Evolutionary conservation across 2,113 vertebrate genomes (phyloP).

Genomic region (human (Homo sapiens)): GRCh38 chr2:176329001-176329500

Average conservation of each 20-base stretch:
- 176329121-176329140: slow-evolving; percentile 79
- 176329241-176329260: slow-evolving; percentile 52
- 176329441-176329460: background rate
- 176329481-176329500: background rate
- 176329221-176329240: slow-evolving; percentile 54
- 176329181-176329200: slow-evolving; percentile 33
- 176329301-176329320: slow-evolving; percentile 88
- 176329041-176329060: slow-evolving; percentile 86
- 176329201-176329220: slow-evolving; percentile 24
- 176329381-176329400: slow-evolving; percentile 97
- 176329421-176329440: slow-evolving; percentile 88
- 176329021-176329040: slow-evolving; percentile 87
- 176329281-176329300: slow-evolving; percentile 75
- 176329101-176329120: slow-evolving; percentile 75
- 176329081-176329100: slow-evolving; percentile 84
- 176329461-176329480: background rate
- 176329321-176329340: slow-evolving; percentile 89
- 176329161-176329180: slow-evolving; percentile 58
- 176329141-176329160: slow-evolving; percentile 77
- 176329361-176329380: slow-evolving; percentile 98
- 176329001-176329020: slow-evolving; percentile 90
- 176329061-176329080: slow-evolving; percentile 82
- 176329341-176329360: slow-evolving; percentile 90
- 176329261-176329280: slow-evolving; percentile 22
- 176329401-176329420: slow-evolving; percentile 94